Base-by-base conservation (phyloP, 2,113 vertebrate species). In the Charadrius vociferus region DNA sequence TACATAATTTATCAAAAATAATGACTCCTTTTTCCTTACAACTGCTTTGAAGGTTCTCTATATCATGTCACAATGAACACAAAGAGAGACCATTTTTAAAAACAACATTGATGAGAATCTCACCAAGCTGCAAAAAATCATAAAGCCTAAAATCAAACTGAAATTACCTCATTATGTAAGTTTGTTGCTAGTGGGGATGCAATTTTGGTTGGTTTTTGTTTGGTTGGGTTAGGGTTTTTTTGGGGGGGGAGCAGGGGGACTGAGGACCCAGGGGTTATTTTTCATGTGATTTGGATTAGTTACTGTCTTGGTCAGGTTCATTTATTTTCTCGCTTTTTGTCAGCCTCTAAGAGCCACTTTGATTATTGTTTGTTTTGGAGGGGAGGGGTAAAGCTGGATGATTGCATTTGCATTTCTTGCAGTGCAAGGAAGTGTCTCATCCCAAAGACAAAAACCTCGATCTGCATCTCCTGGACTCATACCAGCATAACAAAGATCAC, bases 401-500 rank as follows among this genome's bases (percentile, higher is more conserved):
- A 70, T 80, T 95, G 20, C 41, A 78, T 94, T 93, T 95, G 72
- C 72, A 84, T 91, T 87, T 89, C 56, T 79, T 74, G 90, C 45
- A 17, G 32, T 47, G 68, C 50, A 36, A 61, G 62, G 53, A 75
- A 72, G 20, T 1, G 0, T 34, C 93, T 88, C 71, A 10, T 9
- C 30, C 80, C 47, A 53, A 70, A 70, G 59, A 73, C 49, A 45
- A 75, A 65, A 18, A 8, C 63, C 45, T 49, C 34, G 2, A 18
- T 53, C 61, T 36, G 61, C 70, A 58, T 23, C 70, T 22, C 59
- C 73, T 52, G 73, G 39, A 29, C 58, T 52, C 70, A 29, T 16
- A 24, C 50, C 66, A 56, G 61, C 74, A 45, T 18, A 29, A 81
- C n/a, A 74, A 70, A 71, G 36, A 66, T 8, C 70, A 36, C 12